A percentile compares a stretch with the other conserved stretches of the same genome.
Conservation (phyloP, 2,797 vertebrate genomes). For the Eidolon dupreanum region DNA sequence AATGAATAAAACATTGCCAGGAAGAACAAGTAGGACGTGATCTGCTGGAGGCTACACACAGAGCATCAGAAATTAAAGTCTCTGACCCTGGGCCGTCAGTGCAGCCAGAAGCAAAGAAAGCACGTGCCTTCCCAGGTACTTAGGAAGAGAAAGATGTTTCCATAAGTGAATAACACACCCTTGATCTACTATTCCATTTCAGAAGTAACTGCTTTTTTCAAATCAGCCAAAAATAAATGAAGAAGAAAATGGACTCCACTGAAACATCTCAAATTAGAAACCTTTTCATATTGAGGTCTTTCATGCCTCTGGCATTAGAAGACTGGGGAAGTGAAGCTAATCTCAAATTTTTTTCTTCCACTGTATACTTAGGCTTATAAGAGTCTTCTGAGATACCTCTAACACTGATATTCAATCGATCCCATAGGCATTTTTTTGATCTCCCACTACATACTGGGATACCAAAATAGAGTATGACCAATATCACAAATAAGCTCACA, state of each 20-base stretch:
- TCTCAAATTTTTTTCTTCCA: not conserved
- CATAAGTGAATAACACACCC: not conserved
- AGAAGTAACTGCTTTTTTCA: not conserved
- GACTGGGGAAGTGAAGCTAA: not conserved
- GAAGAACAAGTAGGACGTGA: not conserved
- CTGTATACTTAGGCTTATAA: not conserved
- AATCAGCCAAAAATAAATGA: slow-evolving; percentile 25
- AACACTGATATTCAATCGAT: not conserved
- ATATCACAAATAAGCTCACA: not conserved
- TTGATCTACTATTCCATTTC: not conserved
- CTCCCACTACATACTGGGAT: not conserved
- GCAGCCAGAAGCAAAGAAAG: not conserved
- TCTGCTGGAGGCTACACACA: not conserved
- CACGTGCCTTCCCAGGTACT: not conserved
- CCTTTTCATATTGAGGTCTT: not conserved
- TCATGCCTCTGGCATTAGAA: not conserved
- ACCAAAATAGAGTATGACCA: not conserved
- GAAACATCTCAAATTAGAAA: slow-evolving; percentile 25
- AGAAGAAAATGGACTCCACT: not conserved
- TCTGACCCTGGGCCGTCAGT: not conserved
- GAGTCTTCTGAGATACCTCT: not conserved
- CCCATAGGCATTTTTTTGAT: not conserved
- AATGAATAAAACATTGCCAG: slow-evolving; percentile 56
- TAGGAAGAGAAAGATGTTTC: not conserved
- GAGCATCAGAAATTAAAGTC: not conserved